Evolutionary conservation across 2,113 vertebrate species (phyloP).

Genomic region (Glaucidium brasilianum): DNA sequence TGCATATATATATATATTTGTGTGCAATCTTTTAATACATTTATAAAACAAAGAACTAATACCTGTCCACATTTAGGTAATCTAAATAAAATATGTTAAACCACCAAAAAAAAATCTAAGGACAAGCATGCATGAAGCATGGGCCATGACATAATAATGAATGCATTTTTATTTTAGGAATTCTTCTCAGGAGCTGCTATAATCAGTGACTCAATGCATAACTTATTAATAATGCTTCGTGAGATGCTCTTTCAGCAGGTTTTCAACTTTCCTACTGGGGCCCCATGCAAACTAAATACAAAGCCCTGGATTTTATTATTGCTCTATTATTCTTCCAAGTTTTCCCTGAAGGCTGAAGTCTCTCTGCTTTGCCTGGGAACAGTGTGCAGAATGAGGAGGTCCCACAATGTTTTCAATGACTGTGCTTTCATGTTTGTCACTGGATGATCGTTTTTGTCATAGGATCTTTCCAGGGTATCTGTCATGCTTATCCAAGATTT

Average conservation of each 20-base stretch:
- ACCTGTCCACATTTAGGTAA: neutral
- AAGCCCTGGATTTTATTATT: slow-evolving; percentile 41
- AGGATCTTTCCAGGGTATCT: neutral
- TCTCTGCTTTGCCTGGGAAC: neutral
- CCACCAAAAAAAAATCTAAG: neutral
- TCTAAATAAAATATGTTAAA: slow-evolving; percentile 13
- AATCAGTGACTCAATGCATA: slow-evolving; percentile 43
- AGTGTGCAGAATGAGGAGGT: neutral
- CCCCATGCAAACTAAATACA: slow-evolving; percentile 1
- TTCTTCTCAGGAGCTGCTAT: slow-evolving; percentile 20
- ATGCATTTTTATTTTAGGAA: slow-evolving; percentile 36
- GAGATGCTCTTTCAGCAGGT: slow-evolving; percentile 40
- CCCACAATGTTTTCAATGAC: neutral
- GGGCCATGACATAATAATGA: neutral
- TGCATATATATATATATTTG: neutral
- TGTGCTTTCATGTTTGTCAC: neutral
- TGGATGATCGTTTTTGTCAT: neutral
- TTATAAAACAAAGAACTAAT: slow-evolving; percentile 22
- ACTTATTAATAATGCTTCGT: slow-evolving; percentile 46
- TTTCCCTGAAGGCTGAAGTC: slow-evolving; percentile 9
- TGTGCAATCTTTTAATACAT: neutral
- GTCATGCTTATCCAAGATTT: neutral
- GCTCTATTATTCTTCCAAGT: neutral
- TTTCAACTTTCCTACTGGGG: slow-evolving; percentile 35
- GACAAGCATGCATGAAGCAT: neutral